Evolutionary conservation across 2,888 invertebrate genomes (phyloP).

Genomic region (Hypena proboscidalis): DNA sequence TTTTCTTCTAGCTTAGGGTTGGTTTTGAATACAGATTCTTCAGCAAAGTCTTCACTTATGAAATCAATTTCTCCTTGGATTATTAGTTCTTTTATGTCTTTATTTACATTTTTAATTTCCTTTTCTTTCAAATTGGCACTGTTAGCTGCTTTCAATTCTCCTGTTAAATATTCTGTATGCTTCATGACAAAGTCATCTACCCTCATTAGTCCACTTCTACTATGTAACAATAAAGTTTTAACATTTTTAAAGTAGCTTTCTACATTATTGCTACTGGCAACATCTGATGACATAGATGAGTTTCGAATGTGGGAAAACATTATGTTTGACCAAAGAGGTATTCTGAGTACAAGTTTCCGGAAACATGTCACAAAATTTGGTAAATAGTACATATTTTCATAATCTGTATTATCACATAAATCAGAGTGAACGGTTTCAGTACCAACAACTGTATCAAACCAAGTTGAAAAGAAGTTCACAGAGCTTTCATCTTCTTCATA

Average conservation of each 20-base stretch:
- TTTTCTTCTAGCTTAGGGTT: constrained; percentile 1
- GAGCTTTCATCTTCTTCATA: too few species aligned
- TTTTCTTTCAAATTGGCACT: neutral
- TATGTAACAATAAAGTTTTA: constrained; percentile 10
- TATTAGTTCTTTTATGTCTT: neutral
- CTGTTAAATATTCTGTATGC: constrained; percentile 18
- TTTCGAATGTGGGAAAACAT: constrained; percentile 8
- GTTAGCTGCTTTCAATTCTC: constrained; percentile 12
- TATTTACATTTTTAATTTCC: neutral
- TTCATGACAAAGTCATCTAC: constrained; percentile 19
- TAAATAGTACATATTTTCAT: constrained; percentile 19
- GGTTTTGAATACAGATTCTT: neutral
- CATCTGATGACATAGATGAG: too few species aligned
- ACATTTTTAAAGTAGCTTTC: constrained; percentile 22
- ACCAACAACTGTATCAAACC: too few species aligned
- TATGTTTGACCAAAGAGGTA: constrained; percentile 20
- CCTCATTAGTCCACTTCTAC: constrained; percentile 11
- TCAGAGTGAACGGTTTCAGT: too few species aligned
- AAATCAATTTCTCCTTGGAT: neutral
- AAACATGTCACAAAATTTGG: constrained; percentile 15
- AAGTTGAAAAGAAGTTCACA: too few species aligned
- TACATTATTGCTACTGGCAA: constrained; percentile 13
- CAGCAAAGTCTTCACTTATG: neutral
- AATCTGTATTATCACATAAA: constrained; percentile 8
- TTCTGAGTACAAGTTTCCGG: constrained; percentile 8